Base-by-base conservation (phyloP, 2,113 vertebrate genomes). In the Pseudorasbora parva region DNA sequence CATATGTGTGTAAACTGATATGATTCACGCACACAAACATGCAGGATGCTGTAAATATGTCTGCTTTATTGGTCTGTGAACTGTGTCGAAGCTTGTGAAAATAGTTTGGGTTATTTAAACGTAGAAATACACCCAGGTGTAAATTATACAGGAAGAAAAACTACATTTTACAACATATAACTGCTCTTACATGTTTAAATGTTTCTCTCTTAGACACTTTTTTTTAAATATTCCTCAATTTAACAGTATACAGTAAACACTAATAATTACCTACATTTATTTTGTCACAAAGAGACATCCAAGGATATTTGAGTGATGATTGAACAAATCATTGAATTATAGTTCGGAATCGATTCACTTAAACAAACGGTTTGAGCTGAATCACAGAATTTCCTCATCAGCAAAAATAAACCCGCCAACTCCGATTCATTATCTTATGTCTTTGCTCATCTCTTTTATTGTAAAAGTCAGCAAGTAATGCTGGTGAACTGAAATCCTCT, bases 1-100 rank as follows among this genome's bases (percentile, higher is more conserved):
- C 33, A 15, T 45, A 43, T 14, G 45, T 4, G 2, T 19, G 54
- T 30, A 41, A 11, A 51, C 19, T 43, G 33, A 15, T 62, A 23
- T 81, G 41, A n/a, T 17, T 57, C 10, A 23, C 25, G 59, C 72
- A 74, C 62, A 57, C 56, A 73, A 19, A 56, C 69, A 69, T 59
- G 56, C 54, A 41, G 54, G 76, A 43, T 27, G 57, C 37, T 47
- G 41, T 64, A 74, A 79, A 78, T 56, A 78, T 8, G 47, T 7
- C 82, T 30, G 83, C 81, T 90, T 89, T 87, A 89, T 85, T 85
- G 78, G 87, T 86, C 78, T 88, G 57, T 78, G 78, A 92, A 73
- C 88, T 87, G 89, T 91, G 91, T 59, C 77, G 91, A 68, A 85
- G 76, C 87, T 85, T 86, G 86, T 89, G 85, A 89, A 91, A 90